phyloP scores from a whole-genome alignment of 2,113 vertebrate genomes.

The Brachypodius melanocephalos region DNA sequence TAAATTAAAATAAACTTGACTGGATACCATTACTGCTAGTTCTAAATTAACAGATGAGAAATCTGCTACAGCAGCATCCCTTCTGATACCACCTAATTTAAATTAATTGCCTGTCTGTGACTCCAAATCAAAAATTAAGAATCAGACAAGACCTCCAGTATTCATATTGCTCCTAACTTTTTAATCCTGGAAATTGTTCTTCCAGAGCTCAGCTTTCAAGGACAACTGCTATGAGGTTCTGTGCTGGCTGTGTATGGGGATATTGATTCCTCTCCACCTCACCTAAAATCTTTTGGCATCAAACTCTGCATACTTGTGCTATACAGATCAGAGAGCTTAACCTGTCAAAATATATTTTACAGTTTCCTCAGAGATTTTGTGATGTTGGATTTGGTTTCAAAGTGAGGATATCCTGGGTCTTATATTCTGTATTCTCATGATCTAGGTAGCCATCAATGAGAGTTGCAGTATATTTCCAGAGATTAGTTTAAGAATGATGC shows the following conservation, averaged over 20 bases:
- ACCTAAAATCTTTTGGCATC: background rate
- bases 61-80: conserved; percentile 6
- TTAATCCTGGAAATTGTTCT: conserved; percentile 22
- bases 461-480: background rate
- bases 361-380: background rate
- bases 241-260: background rate
- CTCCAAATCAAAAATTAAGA: conserved; percentile 41
- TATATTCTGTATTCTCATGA: background rate
- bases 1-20: conserved; percentile 46
- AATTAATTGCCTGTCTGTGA: conserved; percentile 60
- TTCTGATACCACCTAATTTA: conserved; percentile 45
- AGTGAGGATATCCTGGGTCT: background rate
- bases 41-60: conserved; percentile 53
- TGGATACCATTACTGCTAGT: background rate
- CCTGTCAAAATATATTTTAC: background rate
- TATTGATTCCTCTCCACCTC: background rate
- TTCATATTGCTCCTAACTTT: background rate
- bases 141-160: background rate
- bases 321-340: background rate
- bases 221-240: background rate
- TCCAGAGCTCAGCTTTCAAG: background rate
- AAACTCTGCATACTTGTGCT: background rate
- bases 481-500: background rate
- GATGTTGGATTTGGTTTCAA: background rate
- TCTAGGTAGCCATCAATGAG: background rate